A percentile compares a stretch with the other conserved stretches of the same genome.
These are phyloP conservation scores for Sander lucioperca DNA, from an alignment of 2,113 vertebrate species.

Conservation along the genomic window DNA sequence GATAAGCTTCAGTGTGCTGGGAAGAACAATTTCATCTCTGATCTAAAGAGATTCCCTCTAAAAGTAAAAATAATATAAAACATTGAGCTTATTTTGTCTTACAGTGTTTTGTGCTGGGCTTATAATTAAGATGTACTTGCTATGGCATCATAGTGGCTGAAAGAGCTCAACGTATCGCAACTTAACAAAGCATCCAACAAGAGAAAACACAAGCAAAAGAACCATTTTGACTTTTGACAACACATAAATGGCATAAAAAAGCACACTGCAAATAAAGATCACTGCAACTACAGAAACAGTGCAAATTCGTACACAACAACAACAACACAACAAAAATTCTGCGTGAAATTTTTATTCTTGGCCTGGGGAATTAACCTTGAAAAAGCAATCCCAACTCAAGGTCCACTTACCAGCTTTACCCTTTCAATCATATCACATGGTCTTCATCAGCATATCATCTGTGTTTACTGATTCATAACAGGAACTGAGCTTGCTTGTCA, in stretches of 20 bases:
- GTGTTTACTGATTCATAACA: too few relatives aligned
- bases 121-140: slow-evolving; percentile 5
- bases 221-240: neutral
- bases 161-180: neutral
- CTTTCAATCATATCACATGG: too few relatives aligned
- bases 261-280: neutral
- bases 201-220: neutral
- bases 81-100: neutral
- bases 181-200: neutral
- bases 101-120: slow-evolving; percentile 10
- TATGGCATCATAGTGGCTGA: neutral
- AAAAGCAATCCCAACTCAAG: too few relatives aligned
- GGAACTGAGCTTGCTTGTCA: too few relatives aligned
- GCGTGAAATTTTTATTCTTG: too few relatives aligned
- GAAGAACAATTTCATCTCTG: slow-evolving; percentile 19
- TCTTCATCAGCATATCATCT: too few relatives aligned
- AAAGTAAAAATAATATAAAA: slow-evolving; percentile 1
- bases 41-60: slow-evolving; percentile 9
- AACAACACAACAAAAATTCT: neutral
- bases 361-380: too few relatives aligned
- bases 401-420: too few relatives aligned
- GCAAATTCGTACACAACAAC: neutral
- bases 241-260: neutral
- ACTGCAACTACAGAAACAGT: neutral
- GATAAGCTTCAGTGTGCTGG: neutral